phyloP scores from a whole-genome alignment of 1,140 invertebrate species.

The Ceratina japonica region DNA sequence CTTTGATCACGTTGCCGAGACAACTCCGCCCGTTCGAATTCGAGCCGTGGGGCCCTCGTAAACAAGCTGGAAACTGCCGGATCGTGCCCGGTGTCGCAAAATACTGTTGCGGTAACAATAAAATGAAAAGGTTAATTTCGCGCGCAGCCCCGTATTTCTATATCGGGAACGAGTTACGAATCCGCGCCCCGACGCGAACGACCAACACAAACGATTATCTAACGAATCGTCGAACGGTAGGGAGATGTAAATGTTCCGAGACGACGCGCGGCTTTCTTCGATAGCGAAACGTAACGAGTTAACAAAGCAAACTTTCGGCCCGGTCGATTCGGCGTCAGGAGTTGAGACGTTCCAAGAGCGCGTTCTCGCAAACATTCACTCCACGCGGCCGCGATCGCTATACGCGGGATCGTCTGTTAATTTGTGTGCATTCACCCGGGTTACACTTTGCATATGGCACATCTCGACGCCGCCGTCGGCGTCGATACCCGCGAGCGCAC shows the following conservation, averaged over 20 bases:
- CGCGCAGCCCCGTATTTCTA: no score
- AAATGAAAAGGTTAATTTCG: no score
- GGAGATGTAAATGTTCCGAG: neutral
- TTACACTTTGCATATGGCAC: neutral
- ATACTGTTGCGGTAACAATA: no score
- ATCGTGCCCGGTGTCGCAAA: no score
- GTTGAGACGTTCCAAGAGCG: neutral
- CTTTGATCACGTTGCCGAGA: no score
- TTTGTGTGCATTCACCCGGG: neutral
- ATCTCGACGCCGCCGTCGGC: neutral
- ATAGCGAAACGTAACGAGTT: neutral
- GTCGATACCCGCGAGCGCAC: neutral
- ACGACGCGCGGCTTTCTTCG: neutral
- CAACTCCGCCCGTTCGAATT: no score
- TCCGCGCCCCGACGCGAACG: no score
- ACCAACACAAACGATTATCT: no score
- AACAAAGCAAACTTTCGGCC: constrained; percentile 4
- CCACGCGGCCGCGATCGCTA: neutral
- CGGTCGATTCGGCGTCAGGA: neutral
- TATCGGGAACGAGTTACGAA: no score
- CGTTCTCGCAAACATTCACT: neutral
- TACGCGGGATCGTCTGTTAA: constrained; percentile 16
- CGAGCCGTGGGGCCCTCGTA: no score
- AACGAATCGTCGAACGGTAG: no score
- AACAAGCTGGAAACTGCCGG: no score